These are phyloP conservation scores for Motacilla alba DNA, from an alignment of 2,113 vertebrate species.

Conservation along the genomic window DNA sequence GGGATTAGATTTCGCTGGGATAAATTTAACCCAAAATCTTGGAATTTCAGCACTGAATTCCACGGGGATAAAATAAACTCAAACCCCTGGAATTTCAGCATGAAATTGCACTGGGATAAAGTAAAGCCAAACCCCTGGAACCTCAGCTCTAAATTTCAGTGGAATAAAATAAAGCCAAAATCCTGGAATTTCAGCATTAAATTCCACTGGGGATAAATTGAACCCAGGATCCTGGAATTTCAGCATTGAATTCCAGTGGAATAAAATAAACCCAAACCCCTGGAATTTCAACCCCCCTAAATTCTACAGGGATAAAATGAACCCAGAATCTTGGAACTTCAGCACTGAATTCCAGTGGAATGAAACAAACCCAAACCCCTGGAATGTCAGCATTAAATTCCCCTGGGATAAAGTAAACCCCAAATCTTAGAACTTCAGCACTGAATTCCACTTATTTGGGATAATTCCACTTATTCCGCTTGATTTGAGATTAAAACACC, in stretches of 20 bases:
- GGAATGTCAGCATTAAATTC: too few relatives aligned
- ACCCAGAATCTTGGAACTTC: too few relatives aligned
- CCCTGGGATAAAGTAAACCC: too few relatives aligned
- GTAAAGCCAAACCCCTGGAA: neutral
- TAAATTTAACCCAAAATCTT: neutral
- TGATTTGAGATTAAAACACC: neutral
- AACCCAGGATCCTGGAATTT: neutral
- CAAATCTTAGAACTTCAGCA: too few relatives aligned
- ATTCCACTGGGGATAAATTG: neutral
- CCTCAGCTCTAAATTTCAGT: rapidly evolving
- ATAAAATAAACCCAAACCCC: too few relatives aligned
- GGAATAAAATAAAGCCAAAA: neutral
- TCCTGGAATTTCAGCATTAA: rapidly evolving
- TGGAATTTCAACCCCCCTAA: too few relatives aligned
- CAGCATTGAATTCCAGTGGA: neutral
- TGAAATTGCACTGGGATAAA: neutral
- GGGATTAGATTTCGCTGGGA: neutral
- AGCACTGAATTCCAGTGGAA: too few relatives aligned
- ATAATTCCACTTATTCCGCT: too few relatives aligned
- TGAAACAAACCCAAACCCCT: too few relatives aligned
- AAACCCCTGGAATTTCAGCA: neutral
- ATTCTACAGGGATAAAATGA: too few relatives aligned
- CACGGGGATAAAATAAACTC: neutral
- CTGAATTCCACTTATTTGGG: too few relatives aligned
- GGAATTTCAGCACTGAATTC: rapidly evolving